These are phyloP conservation scores for Rattus norvegicus DNA, from an alignment of 2,113 vertebrate species.

Conservation along the genomic window DNA sequence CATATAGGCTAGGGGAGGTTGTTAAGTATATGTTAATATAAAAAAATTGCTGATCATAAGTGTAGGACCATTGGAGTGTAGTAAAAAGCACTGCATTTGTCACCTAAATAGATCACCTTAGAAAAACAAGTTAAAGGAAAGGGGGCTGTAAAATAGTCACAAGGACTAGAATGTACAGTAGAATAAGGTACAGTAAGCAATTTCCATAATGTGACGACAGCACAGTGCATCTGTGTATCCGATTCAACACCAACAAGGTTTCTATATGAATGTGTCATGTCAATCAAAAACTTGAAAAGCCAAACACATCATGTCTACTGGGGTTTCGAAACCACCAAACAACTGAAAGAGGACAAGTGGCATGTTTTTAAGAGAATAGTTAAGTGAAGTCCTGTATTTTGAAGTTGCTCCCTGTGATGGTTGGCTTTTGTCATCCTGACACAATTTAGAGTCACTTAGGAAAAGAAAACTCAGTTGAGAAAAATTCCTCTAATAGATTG, in stretches of 20 bases:
- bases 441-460: not conserved
- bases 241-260: not conserved
- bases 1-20: not conserved
- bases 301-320: not conserved
- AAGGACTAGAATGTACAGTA: too few species aligned
- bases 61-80: not conserved
- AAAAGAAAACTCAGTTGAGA: not conserved
- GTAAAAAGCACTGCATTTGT: not conserved
- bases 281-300: not conserved
- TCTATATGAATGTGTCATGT: not conserved
- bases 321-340: not conserved
- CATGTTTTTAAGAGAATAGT: not conserved
- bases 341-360: not conserved
- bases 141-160: not conserved
- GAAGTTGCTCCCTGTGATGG: not conserved
- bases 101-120: not conserved
- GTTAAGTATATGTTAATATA: not conserved
- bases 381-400: not conserved
- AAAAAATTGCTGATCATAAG: not conserved
- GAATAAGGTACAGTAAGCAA: not conserved
- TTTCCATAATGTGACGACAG: not conserved
- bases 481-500: not conserved
- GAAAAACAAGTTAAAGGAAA: not conserved
- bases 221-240: not conserved
- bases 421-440: not conserved